A percentile compares a stretch with the other conserved stretches of the same genome.
Conservation (phyloP, 2,113 vertebrate species). For the Rhinopomastus cyanomelas region DNA sequence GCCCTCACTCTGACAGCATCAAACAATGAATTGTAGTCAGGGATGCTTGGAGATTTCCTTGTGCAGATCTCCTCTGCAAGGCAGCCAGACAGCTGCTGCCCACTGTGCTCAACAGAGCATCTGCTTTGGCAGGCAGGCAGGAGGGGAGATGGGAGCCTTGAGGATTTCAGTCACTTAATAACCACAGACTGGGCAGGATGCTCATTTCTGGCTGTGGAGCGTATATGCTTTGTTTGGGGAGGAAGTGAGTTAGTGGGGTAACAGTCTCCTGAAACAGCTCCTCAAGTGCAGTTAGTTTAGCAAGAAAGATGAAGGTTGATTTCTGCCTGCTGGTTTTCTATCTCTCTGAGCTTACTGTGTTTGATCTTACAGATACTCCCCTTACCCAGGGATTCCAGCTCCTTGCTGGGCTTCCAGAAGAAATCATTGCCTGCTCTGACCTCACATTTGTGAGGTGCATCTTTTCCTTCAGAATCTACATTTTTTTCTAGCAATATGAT, state of each 20-base stretch:
- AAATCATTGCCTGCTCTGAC: background rate
- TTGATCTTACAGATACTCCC: background rate
- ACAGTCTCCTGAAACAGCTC: background rate
- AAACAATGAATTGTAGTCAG: background rate
- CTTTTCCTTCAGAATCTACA: background rate
- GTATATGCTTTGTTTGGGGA: background rate
- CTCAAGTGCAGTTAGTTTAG: background rate
- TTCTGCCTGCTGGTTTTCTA: background rate
- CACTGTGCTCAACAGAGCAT: constrained; percentile 20
- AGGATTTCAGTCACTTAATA: background rate
- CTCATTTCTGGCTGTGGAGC: background rate
- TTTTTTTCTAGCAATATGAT: background rate
- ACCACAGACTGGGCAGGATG: background rate
- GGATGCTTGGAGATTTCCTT: background rate
- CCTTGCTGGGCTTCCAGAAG: background rate
- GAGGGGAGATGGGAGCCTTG: background rate
- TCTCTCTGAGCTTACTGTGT: background rate
- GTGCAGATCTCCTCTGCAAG: background rate
- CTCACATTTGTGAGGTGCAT: background rate
- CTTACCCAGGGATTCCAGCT: background rate
- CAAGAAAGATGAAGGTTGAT: background rate
- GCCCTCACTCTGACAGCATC: accelerated
- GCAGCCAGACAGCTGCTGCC: constrained; percentile 20
- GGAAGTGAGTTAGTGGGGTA: background rate
- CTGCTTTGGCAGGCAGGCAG: constrained; percentile 31